Base-by-base conservation (phyloP, 2,113 vertebrate genomes). In the Corynorhinus townsendii region DNA sequence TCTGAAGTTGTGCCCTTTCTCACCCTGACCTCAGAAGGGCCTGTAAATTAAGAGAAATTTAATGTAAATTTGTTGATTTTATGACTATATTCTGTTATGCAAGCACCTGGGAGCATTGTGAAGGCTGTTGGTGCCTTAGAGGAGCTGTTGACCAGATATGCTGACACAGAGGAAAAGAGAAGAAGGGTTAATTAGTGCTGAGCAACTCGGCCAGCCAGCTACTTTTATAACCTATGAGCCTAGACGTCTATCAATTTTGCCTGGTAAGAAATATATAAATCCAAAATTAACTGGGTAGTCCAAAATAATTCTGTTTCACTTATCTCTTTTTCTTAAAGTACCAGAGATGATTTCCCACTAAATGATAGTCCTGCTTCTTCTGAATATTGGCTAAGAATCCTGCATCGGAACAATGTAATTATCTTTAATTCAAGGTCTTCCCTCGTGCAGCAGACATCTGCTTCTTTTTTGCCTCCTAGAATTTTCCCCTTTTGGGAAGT, bases 1-100 rank as follows among this genome's bases (percentile, higher is more conserved):
- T 77, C 83, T 91, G 33, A 80, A 89, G 89, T 86, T 97, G n/a
- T 82, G 1, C 66, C 15, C 86, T 90, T 73, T 89, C 22, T 45
- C 22, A 45, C 8, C 15, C 52, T 77, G n/a, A 90, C 28, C n/a
- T 72, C 43, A 64, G 38, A 69, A 88, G 19, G 17, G 5, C 40
- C 28, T 69, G 7, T 43, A 90, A 54, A 17, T 88, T 17, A 81
- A 59, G 24, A 85, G 7, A 26, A 82, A 33, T 33, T 80, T 52
- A 66, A 81, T 40, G 6, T 69, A 54, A 80, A 56, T 52, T 33
- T 43, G 68, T 91, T 91, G 49, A 72, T 90, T 90, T 85, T 11
- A n/a, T 30, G 33, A 22, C 8, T 84, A 64, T 59, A 35, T 89
- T n/a, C 11, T 54, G 84, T 16, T 56, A 69, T 84, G 43, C 52